Base-by-base conservation (phyloP, 1,140 invertebrate species). In the Tenebrio molitor region DNA sequence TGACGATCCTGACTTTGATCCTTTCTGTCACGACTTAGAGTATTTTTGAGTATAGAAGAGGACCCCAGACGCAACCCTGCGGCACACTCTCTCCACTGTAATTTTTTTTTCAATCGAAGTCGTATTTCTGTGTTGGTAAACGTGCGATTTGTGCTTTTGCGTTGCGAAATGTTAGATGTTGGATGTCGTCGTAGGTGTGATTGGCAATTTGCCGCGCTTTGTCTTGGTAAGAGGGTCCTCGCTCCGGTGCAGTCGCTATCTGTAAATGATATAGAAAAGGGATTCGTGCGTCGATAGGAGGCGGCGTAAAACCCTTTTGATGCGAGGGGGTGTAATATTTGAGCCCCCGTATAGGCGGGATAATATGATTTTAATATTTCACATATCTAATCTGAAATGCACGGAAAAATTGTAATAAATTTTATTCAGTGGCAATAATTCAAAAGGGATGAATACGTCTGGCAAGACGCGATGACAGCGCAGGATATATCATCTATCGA, bases 381-480 rank as follows among this genome's bases (percentile, higher is more conserved):
- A 79, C 79, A 80, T 79, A 79, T 76, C 76, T 79, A 78, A 78
- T 77, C 75, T 76, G 72, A 78, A 73, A 78, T 74, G 74, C 73
- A 75, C 58, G 70, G 77, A 78, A 79, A 79, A 78, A 78, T 80
- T 77, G 78, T 80, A 78, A 80, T 80, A 80, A 80, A 80, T 80
- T 79, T 79, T 77, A 79, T 79, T 79, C 79, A 77, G 73, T 78
- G 77, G 78, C 76, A 78, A 80, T 80, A 79, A 80, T 79, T 80
- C 78, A 79, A 79, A 76, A 74, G 75, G 78, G 79, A 80, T 79
- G 77, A 79, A 79, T 80, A 78, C 72, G 74, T 76, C 74, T 77
- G 67, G 66, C 72, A 73, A 74, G 77, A 75, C 72, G 71, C 72
- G 77, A 77, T 80, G 79, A 80, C 79, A 80, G 79, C 72, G 71